These are phyloP conservation scores for Cisticola juncidis DNA, from an alignment of 2,113 vertebrate genomes.

Conservation along the genomic window DNA sequence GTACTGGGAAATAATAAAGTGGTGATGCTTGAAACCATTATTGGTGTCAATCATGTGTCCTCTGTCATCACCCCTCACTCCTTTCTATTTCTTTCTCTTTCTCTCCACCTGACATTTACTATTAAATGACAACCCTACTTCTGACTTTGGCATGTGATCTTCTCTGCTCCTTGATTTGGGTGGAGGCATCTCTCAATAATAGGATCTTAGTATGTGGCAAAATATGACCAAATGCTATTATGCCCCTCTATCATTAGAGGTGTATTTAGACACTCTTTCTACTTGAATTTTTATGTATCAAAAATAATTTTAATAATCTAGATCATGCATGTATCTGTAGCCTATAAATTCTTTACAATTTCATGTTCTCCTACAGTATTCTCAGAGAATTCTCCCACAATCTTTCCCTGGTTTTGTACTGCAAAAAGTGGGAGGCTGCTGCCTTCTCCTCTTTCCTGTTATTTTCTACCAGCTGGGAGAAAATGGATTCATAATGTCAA, in stretches of 20 bases:
- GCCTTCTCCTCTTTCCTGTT: background rate
- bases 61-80: accelerated
- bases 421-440: background rate
- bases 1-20: background rate
- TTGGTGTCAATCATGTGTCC: background rate
- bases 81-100: background rate
- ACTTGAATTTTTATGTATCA: background rate
- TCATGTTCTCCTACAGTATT: background rate
- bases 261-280: background rate
- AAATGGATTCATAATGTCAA: background rate
- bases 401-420: background rate
- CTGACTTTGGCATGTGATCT: background rate
- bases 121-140: background rate
- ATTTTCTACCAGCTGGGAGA: background rate
- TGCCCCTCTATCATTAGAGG: background rate
- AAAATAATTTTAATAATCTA: background rate
- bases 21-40: background rate
- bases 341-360: background rate
- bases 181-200: background rate
- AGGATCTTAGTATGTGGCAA: background rate
- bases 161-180: background rate
- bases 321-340: background rate
- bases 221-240: background rate
- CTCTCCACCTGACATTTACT: background rate
- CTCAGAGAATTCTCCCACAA: background rate